phyloP scores from a whole-genome alignment of 2,888 invertebrate species.

The Hemaris fuciformis region DNA sequence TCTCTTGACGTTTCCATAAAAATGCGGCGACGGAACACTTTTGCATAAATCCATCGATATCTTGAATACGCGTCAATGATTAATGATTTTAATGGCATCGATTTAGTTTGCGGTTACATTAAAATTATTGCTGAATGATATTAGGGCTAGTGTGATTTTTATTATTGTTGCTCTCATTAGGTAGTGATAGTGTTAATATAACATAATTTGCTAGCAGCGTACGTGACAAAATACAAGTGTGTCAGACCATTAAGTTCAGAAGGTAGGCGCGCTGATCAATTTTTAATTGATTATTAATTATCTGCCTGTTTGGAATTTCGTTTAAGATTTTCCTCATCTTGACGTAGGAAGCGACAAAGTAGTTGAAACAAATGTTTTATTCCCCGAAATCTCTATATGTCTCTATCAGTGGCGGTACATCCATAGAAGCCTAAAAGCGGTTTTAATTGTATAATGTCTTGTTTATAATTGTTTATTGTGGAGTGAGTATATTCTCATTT shows the following conservation, averaged over 20 bases:
- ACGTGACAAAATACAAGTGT: conserved; percentile 68
- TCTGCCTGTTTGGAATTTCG: conserved; percentile 37
- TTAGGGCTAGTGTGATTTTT: conserved; percentile 59
- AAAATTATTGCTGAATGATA: conserved; percentile 51
- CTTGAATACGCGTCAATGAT: conserved; percentile 36
- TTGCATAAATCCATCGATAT: conserved; percentile 39
- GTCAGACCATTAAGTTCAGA: conserved; percentile 51
- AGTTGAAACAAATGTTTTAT: neutral
- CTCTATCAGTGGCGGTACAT: no score
- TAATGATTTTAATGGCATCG: conserved; percentile 38
- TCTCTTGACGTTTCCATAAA: no score
- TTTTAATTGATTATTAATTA: conserved; percentile 59
- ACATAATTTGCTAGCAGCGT: conserved; percentile 47
- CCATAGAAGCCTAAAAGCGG: no score
- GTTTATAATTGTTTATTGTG: no score
- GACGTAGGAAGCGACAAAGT: neutral
- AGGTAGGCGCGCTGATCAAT: conserved; percentile 39
- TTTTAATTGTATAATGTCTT: no score
- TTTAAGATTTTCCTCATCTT: conserved; percentile 55
- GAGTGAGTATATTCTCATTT: no score
- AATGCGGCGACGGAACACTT: neutral
- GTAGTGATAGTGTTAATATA: conserved; percentile 40
- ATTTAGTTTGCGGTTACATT: conserved; percentile 47
- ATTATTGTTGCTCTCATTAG: conserved; percentile 58
- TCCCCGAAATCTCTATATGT: neutral